Conservation (phyloP, 2,797 vertebrate genomes). For the Cyprinodon diabolis region DNA sequence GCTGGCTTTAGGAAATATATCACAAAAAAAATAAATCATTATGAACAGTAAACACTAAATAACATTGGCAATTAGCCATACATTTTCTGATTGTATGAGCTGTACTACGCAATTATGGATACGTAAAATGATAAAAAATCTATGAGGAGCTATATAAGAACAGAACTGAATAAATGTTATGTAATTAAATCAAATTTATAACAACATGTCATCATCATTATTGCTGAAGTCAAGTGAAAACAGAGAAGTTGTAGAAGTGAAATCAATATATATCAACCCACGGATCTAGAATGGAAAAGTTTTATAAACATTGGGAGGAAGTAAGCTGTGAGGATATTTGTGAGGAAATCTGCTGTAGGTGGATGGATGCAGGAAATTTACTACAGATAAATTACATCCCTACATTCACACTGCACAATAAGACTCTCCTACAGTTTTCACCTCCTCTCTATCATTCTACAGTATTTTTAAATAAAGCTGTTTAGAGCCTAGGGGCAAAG, state of each 20-base stretch:
- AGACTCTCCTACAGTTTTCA: constrained; percentile 49
- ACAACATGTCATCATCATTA: neutral
- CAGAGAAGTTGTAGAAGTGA: neutral
- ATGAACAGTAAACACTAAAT: neutral
- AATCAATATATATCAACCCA: neutral
- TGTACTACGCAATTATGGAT: neutral
- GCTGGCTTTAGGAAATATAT: neutral
- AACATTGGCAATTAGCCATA: neutral
- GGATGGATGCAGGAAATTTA: constrained; percentile 49
- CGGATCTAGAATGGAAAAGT: constrained; percentile 21
- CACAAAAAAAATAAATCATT: neutral
- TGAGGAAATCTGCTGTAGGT: constrained; percentile 66
- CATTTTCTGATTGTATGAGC: neutral
- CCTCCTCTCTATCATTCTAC: constrained; percentile 37
- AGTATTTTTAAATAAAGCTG: neutral
- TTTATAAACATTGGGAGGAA: constrained; percentile 35
- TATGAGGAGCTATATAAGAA: too few relatives aligned
- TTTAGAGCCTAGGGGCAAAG: too few relatives aligned
- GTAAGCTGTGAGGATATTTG: constrained; percentile 59
- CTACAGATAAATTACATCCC: constrained; percentile 67
- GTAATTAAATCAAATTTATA: neutral
- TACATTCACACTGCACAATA: constrained; percentile 68
- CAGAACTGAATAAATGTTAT: neutral
- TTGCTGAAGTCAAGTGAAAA: neutral
- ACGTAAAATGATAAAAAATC: neutral